Conservation (phyloP, 1,140 invertebrate species). For the Scylla paramamosain region DNA sequence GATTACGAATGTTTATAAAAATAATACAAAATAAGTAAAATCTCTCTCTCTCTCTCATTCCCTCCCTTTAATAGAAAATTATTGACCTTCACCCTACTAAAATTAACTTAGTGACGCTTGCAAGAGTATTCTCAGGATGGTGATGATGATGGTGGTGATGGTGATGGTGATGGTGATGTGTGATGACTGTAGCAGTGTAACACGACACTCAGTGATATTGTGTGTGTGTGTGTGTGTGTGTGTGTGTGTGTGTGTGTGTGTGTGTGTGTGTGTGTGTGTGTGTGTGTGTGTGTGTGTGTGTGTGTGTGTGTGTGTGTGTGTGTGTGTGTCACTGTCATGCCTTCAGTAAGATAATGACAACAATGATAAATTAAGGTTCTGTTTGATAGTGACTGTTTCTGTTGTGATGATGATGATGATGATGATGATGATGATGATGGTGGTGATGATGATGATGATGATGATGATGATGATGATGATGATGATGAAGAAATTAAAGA, state of each 20-base stretch:
- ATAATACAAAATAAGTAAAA: background rate
- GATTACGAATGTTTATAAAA: too few species aligned
- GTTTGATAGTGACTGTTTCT: too few species aligned
- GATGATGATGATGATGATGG: too few species aligned
- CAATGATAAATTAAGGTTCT: too few species aligned
- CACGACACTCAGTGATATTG: too few species aligned
- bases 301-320: slow-evolving; percentile 22
- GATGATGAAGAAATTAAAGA: background rate
- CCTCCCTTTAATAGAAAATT: too few species aligned
- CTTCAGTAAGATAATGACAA: too few species aligned
- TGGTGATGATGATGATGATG: background rate
- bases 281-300: slow-evolving; percentile 44
- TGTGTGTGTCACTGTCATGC: too few species aligned
- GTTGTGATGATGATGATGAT: too few species aligned
- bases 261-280: slow-evolving; percentile 41
- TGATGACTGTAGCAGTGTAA: too few species aligned
- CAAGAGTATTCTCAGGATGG: background rate
- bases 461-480: background rate
- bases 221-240: slow-evolving; percentile 52
- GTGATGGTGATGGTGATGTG: background rate
- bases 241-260: slow-evolving; percentile 43
- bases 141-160: background rate
- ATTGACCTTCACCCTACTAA: background rate
- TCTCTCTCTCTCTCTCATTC: slow-evolving; percentile 40
- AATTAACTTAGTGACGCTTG: background rate